Percentiles rank a stretch among this genome's conserved stretches.
Conservation (phyloP, 2,888 invertebrate genomes). For the Adelphocoris suturalis region DNA sequence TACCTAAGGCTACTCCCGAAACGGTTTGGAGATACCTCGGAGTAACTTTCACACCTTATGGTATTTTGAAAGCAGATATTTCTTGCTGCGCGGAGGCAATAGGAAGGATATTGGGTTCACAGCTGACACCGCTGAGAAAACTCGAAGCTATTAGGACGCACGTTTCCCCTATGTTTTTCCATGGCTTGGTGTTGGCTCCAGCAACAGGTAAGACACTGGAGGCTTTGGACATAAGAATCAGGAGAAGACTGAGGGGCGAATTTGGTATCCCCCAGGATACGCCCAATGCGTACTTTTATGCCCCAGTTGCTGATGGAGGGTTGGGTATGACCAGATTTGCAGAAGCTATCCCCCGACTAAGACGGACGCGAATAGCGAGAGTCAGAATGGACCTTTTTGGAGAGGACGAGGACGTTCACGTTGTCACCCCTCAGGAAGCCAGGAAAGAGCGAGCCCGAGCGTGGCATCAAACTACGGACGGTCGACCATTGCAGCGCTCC, state of each 20-base stretch:
- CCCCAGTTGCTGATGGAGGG: conserved; percentile 76
- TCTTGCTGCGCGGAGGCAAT: background rate
- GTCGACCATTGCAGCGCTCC: background rate
- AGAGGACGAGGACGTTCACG: background rate
- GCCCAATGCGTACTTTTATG: conserved; percentile 77
- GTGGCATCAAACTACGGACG: conserved; percentile 18
- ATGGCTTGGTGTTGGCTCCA: background rate
- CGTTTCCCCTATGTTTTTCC: background rate
- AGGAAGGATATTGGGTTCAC: background rate
- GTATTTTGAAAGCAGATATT: too few species aligned
- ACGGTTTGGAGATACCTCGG: background rate
- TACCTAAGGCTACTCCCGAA: background rate
- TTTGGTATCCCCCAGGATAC: too few species aligned
- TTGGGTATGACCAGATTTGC: conserved; percentile 72
- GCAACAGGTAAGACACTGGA: background rate
- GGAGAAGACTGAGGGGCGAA: background rate
- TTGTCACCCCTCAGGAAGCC: too few species aligned
- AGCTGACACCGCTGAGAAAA: background rate
- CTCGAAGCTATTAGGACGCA: background rate
- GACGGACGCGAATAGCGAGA: background rate
- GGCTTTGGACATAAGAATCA: background rate
- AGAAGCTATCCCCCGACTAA: conserved; percentile 53
- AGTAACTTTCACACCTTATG: background rate
- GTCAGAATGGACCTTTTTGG: background rate
- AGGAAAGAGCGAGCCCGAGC: background rate